Conservation (phyloP, 2,797 vertebrate species). For the Eulemur mongoz region DNA sequence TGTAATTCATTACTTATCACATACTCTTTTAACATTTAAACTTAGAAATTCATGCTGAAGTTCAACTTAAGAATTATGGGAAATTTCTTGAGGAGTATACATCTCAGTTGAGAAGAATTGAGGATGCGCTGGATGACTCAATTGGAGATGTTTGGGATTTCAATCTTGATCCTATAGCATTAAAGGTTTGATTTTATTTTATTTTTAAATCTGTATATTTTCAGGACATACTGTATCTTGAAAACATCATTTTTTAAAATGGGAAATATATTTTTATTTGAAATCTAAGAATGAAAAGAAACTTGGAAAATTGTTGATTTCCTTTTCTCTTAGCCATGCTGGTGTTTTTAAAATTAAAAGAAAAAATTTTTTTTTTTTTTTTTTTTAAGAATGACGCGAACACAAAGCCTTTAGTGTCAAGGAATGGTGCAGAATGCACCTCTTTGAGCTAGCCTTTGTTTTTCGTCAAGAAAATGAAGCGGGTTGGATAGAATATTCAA, state of each 20-base stretch:
- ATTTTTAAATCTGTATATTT: slow-evolving; percentile 13
- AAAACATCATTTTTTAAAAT: slow-evolving; percentile 1
- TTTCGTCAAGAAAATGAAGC: slow-evolving; percentile 16
- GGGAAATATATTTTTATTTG: slow-evolving; percentile 33
- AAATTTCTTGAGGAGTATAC: slow-evolving; percentile 97
- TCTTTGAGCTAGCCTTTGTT: slow-evolving; percentile 30
- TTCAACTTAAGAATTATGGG: slow-evolving; percentile 97
- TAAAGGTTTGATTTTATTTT: slow-evolving; percentile 89
- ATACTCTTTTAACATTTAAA: slow-evolving; percentile 77
- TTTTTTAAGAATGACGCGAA: slow-evolving; percentile 2
- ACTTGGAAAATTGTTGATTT: slow-evolving; percentile 35
- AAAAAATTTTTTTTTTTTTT: neutral
- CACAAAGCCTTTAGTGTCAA: neutral
- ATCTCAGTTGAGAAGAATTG: slow-evolving; percentile 94
- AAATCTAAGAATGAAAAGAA: slow-evolving; percentile 47
- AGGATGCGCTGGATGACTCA: slow-evolving; percentile 96
- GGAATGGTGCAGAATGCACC: neutral
- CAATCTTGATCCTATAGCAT: slow-evolving; percentile 95
- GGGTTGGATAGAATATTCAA: neutral
- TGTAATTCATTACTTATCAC: neutral
- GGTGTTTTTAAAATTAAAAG: neutral
- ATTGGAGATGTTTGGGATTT: slow-evolving; percentile 99
- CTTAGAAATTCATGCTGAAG: slow-evolving; percentile 98
- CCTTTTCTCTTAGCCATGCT: neutral
- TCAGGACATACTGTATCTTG: neutral